Base-by-base conservation (phyloP, 2,888 invertebrate species). In the Trissolcus brochymenae region DNA sequence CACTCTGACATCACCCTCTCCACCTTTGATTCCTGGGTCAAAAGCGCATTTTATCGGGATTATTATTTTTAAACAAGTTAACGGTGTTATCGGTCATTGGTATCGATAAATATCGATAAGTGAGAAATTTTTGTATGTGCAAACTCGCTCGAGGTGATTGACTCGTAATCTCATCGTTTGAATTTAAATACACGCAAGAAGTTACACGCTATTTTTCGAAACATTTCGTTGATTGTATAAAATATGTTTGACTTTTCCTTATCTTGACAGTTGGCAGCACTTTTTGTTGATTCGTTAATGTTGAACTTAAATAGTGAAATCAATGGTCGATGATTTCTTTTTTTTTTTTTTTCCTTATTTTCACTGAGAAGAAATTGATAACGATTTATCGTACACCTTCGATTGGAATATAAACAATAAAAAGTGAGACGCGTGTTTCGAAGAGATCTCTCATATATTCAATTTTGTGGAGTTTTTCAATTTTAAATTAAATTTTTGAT, bases 101-200 rank as follows among this genome's bases (percentile, higher is more conserved):
- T 70, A 60, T 41, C 25, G 70, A 70, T 76, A 35, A 35, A 35
- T 65, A 70, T 66, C 66, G 65, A 70, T 65, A 55, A 16, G 19
- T 62, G 65, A 76, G 70, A 46, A 61, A 76, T 70, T 55, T 35
- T 70, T 70, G 66, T 76, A 70, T 76, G 70, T 65, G 57, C 56
- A 43, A 70, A 60, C 65, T 56, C 54, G 19, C 56, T 16, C 35
- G 11, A 61, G 70, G 76, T 75, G 70, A 75, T 70, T 75, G 75
- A 75, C 75, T 75, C 64, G 65, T 75, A 64, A 71, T 60, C 72
- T 67, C 59, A 57, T 9, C 11, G 46, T 16, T 16, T 65, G 43
- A 71, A 75, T 75, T 75, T 70, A 68, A 75, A 75, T 72, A 61
- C 25, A 49, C 21, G 29, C 21, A 40, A 21, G 40, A 60, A 43